A percentile compares a stretch with the other conserved stretches of the same genome.
Evolutionary conservation across 2,888 invertebrate genomes (phyloP).

Genomic region (Branchipolynoe longqiensis): DNA sequence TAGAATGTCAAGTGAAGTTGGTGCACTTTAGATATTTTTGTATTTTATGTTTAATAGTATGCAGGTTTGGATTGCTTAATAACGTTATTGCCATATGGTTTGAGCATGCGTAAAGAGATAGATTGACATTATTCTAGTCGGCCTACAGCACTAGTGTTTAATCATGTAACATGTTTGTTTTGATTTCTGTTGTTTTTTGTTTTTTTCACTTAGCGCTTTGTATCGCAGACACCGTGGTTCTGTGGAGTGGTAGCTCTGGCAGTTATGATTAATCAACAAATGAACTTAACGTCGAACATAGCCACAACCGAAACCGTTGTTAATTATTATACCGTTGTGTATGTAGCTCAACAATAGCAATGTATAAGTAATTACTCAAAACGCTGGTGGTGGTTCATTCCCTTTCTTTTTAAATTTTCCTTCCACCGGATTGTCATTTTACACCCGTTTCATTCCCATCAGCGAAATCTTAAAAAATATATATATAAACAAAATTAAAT

Average conservation of each 20-base stretch:
- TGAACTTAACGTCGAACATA: slow-evolving; percentile 2
- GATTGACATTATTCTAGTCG: too few relatives aligned
- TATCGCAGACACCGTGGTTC: background rate
- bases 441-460: background rate
- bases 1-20: slow-evolving; percentile 28
- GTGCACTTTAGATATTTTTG: slow-evolving; percentile 8
- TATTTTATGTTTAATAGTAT: too few relatives aligned
- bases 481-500: too few relatives aligned
- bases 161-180: background rate
- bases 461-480: slow-evolving; percentile 11
- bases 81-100: background rate
- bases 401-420: slow-evolving; percentile 9
- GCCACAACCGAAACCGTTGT: too few relatives aligned
- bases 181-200: slow-evolving; percentile 10
- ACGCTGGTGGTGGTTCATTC: slow-evolving; percentile 43
- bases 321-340: too few relatives aligned
- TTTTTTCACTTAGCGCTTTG: background rate
- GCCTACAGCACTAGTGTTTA: background rate
- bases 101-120: too few relatives aligned
- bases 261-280: background rate
- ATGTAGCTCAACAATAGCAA: too few relatives aligned
- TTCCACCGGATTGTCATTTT: slow-evolving; percentile 14
- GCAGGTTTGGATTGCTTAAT: too few relatives aligned
- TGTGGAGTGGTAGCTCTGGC: background rate
- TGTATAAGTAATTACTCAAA: too few relatives aligned